These are phyloP conservation scores for Thaumatotibia leucotreta DNA, from an alignment of 1,140 invertebrate genomes.

Conservation along the genomic window DNA sequence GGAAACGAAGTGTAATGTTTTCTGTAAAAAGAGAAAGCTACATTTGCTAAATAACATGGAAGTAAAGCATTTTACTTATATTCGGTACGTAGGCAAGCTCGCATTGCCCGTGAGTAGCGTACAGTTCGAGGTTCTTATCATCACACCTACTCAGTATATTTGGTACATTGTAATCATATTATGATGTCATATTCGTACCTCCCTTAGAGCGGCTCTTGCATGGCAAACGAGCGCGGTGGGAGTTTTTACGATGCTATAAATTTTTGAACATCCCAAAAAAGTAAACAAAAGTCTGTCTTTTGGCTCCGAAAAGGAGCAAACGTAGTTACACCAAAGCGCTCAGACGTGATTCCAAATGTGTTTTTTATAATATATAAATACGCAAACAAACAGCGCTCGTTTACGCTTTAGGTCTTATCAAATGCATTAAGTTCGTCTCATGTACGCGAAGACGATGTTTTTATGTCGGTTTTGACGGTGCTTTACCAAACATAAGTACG, in stretches of 20 bases:
- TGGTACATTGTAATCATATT: conserved; percentile 37
- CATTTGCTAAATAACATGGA: not conserved
- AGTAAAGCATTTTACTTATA: not conserved
- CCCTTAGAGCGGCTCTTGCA: conserved; percentile 36
- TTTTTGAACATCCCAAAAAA: conserved; percentile 69
- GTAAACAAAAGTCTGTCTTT: conserved; percentile 29
- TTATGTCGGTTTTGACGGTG: too few species aligned
- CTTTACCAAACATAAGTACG: too few species aligned
- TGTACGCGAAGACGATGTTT: conserved; percentile 14
- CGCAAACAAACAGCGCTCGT: not conserved
- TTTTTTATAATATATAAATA: not conserved
- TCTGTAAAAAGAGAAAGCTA: not conserved
- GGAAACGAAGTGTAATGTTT: not conserved
- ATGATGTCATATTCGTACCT: conserved; percentile 52
- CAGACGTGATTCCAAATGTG: conserved; percentile 4
- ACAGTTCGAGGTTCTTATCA: conserved; percentile 18
- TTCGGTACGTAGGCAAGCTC: not conserved
- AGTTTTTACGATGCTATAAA: conserved; percentile 66
- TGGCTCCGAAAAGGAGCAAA: conserved; percentile 33
- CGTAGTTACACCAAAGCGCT: conserved; percentile 24
- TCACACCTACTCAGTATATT: conserved; percentile 11
- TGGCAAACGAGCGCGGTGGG: conserved; percentile 42
- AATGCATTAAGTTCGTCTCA: not conserved
- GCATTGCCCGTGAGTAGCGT: conserved; percentile 17
- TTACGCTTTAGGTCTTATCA: not conserved